These are phyloP conservation scores for Parazoanthus swiftii DNA, from an alignment of 92 coral and sea anemone genomes.

Conservation along the genomic window DNA sequence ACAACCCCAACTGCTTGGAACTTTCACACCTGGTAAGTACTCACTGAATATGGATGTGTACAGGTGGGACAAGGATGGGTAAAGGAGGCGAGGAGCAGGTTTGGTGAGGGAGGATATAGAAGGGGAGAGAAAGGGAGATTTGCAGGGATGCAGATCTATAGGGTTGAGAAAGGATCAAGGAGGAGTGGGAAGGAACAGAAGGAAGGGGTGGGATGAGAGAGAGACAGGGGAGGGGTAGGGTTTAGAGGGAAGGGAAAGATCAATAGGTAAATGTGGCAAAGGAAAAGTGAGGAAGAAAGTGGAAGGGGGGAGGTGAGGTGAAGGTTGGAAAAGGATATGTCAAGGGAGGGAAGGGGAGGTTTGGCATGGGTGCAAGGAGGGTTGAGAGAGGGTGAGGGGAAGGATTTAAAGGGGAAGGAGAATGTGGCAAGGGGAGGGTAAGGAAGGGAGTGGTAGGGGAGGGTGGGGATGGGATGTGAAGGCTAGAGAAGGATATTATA, in stretches of 20 bases:
- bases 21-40: constrained; percentile 82
- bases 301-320: neutral
- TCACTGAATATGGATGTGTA: neutral
- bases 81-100: neutral
- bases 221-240: neutral
- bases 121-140: no score
- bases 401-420: no score
- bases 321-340: no score
- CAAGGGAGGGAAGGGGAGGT: no score
- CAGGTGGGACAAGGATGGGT: neutral
- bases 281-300: neutral
- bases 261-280: neutral
- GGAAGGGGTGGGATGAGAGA: neutral
- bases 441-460: no score
- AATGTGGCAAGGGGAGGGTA: neutral
- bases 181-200: neutral
- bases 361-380: no score
- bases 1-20: constrained; percentile 95
- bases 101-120: neutral
- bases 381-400: no score
- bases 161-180: no score
- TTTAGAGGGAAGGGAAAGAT: neutral
- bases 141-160: no score
- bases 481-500: no score
- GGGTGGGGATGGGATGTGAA: no score